A percentile compares a stretch with the other conserved stretches of the same genome.
Evolutionary conservation across 2,888 invertebrate species (phyloP).

Genomic region (Drosophila formosana): DNA sequence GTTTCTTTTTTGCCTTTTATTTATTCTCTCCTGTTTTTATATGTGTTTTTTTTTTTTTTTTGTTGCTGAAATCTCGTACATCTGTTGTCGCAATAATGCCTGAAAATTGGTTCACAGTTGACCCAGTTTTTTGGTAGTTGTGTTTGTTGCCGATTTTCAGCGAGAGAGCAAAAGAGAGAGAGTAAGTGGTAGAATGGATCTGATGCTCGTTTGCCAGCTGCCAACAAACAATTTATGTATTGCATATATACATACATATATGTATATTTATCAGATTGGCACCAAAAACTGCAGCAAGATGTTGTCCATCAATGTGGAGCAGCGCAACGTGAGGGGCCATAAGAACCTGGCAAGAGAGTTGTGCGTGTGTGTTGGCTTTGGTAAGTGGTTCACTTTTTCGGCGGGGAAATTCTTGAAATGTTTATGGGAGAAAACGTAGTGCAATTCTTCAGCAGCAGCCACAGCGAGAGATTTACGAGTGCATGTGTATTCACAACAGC

Average conservation of each 20-base stretch:
- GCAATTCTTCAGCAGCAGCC: slow-evolving; percentile 27
- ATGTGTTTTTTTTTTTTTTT: slow-evolving; percentile 19
- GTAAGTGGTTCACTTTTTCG: slow-evolving; percentile 37
- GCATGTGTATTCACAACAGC: slow-evolving; percentile 13
- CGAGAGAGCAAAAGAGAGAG: slow-evolving; percentile 11
- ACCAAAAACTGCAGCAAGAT: slow-evolving; percentile 62
- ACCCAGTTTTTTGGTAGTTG: slow-evolving; percentile 70
- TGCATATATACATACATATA: slow-evolving; percentile 6
- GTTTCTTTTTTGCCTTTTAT: slow-evolving; percentile 57
- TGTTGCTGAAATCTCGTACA: slow-evolving; percentile 56
- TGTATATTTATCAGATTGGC: slow-evolving; percentile 48
- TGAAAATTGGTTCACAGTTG: slow-evolving; percentile 77
- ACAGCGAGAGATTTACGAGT: slow-evolving; percentile 25
- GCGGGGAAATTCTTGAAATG: slow-evolving; percentile 42
- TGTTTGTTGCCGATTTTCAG: slow-evolving; percentile 32
- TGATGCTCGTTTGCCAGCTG: slow-evolving; percentile 61
- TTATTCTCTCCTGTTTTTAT: slow-evolving; percentile 15
- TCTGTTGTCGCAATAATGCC: slow-evolving; percentile 76
- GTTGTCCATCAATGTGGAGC: slow-evolving; percentile 54
- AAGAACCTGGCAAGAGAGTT: slow-evolving; percentile 32
- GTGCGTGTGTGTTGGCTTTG: slow-evolving; percentile 22
- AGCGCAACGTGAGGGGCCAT: slow-evolving; percentile 3
- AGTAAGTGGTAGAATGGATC: slow-evolving; percentile 51
- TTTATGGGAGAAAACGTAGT: slow-evolving; percentile 45
- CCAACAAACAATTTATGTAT: slow-evolving; percentile 26